Base-by-base conservation (phyloP, 2,113 vertebrate genomes). In the Corythornis vintsioides region DNA sequence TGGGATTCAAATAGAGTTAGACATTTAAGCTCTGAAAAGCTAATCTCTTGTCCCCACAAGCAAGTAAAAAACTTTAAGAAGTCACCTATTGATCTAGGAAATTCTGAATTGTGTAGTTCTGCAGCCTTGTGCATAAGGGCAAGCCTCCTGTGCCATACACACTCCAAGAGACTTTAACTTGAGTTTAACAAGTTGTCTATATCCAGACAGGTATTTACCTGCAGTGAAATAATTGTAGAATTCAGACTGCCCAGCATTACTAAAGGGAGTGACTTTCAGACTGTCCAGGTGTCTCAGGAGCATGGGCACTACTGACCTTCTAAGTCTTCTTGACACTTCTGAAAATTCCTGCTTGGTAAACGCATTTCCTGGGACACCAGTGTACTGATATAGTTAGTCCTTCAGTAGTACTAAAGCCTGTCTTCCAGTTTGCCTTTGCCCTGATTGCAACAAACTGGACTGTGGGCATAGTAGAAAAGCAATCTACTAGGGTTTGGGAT, bases 21-120 rank as follows among this genome's bases (percentile, higher is more conserved):
- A 31, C 42, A 73, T 87, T 84, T 95, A 70, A 92, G 21, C 84
- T 88, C 60, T 40, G 25, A 82, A 94, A 92, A 77, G 88, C 38
- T 82, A 29, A 86, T 69, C 33, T 94, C 47, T 81, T 90, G 64
- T 86, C 56, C 26, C 11, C 72, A 48, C 31, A 71, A 78, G n/a
- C 50, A 84, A 92, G 42, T 5, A 79, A 92, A 93, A 92, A 65
- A 25, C 5, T 65, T 28, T 31, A 69, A 35, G 22, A 79, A 81
- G 33, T 45, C 6, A 3, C 38, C 63, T 78, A 63, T 84, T 64
- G 33, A 66, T 86, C 31, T 70, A 66, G 83, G 61, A 4, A 75
- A 52, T 60, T 84, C 57, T 79, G 63, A 79, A 75, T 33, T 65
- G 43, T 15, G 11, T 60, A 50, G 52, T 50, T 86, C 60, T 47